These are phyloP conservation scores for Lamellibrachia columna DNA, from an alignment of 2,888 invertebrate species.

Conservation along the genomic window DNA sequence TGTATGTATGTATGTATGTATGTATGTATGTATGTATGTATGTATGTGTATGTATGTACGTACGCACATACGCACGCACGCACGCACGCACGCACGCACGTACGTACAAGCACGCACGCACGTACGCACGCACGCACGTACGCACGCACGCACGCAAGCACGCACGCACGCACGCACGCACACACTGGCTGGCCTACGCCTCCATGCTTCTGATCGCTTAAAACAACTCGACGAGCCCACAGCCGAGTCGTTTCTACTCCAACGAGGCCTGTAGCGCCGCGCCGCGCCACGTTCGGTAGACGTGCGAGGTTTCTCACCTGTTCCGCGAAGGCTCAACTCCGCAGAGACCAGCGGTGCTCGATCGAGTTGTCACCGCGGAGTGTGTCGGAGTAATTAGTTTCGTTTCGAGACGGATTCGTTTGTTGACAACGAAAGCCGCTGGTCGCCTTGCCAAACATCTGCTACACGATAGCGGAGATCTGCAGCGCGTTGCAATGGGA, in stretches of 20 bases:
- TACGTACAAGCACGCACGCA: too few species aligned
- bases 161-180: too few species aligned
- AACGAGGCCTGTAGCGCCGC: neutral
- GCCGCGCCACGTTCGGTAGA: neutral
- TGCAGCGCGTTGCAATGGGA: neutral
- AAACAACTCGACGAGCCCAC: neutral
- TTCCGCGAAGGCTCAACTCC: neutral
- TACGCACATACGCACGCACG: neutral
- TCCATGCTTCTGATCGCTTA: neutral
- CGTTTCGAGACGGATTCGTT: neutral
- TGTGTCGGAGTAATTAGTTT: neutral
- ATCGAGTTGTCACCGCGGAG: neutral
- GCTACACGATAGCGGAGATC: neutral
- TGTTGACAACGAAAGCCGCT: neutral
- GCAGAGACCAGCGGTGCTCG: neutral
- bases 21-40: too few species aligned
- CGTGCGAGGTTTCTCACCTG: neutral
- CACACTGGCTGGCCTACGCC: too few species aligned
- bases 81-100: too few species aligned
- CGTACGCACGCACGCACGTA: too few species aligned
- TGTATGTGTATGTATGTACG: neutral
- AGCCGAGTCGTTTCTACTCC: neutral
- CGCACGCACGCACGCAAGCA: too few species aligned
- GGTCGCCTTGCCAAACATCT: neutral
- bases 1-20: too few species aligned